Conservation (phyloP, 2,113 vertebrate species). For the Oceanodroma tethys region DNA sequence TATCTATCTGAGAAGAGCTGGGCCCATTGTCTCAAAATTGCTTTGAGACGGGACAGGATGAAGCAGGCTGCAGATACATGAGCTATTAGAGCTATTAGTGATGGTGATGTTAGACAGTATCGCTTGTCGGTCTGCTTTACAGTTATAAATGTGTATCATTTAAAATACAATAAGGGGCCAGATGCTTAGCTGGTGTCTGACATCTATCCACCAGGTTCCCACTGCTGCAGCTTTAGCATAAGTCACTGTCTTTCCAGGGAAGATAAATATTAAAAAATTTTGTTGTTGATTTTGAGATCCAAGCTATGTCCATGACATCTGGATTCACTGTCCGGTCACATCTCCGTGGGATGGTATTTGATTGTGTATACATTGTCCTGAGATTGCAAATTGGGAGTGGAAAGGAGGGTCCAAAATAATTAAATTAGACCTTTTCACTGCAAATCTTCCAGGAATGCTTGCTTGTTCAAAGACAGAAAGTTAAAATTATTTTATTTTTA, state of each 20-base stretch:
- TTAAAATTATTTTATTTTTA: neutral
- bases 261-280: neutral
- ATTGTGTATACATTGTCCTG: neutral
- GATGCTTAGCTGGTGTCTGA: slow-evolving; percentile 33
- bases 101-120: slow-evolving; percentile 50
- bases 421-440: neutral
- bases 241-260: slow-evolving; percentile 16
- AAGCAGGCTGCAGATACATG: slow-evolving; percentile 29
- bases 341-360: neutral
- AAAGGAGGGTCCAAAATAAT: neutral
- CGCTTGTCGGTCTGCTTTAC: slow-evolving; percentile 43
- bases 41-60: slow-evolving; percentile 11
- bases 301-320: neutral
- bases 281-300: neutral
- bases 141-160: slow-evolving; percentile 64
- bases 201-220: neutral
- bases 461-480: neutral
- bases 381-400: neutral
- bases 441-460: neutral
- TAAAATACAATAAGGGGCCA: slow-evolving; percentile 47
- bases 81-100: slow-evolving; percentile 52
- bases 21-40: slow-evolving; percentile 36
- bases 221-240: neutral
- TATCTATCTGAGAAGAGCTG: slow-evolving; percentile 9
- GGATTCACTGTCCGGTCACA: neutral